These are phyloP conservation scores for Stenchaetothrips biformis DNA, from an alignment of 2,888 invertebrate species.

Conservation along the genomic window DNA sequence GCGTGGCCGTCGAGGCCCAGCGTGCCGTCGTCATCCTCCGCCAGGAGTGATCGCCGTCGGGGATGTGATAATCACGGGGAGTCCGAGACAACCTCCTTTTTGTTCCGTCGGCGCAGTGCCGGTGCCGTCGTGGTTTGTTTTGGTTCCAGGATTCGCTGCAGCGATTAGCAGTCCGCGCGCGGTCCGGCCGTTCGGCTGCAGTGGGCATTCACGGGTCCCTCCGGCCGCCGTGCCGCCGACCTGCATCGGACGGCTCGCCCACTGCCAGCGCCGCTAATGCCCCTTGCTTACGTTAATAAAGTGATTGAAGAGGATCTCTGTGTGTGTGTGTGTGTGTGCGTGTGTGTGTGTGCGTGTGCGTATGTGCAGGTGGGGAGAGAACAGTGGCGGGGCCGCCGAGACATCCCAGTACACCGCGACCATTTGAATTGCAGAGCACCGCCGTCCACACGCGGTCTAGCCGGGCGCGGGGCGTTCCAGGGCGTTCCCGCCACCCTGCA, in stretches of 20 bases:
- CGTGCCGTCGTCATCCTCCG: neutral
- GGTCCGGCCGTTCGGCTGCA: neutral
- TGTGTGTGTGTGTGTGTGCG: too few relatives aligned
- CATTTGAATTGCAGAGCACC: constrained; percentile 8
- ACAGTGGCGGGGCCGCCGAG: too few relatives aligned
- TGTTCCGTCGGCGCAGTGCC: too few relatives aligned
- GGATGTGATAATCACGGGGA: neutral
- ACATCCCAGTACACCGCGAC: neutral
- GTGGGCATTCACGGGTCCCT: too few relatives aligned
- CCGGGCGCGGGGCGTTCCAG: neutral
- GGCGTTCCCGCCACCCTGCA: neutral
- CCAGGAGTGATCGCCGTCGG: neutral
- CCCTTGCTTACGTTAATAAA: neutral
- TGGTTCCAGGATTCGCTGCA: too few relatives aligned
- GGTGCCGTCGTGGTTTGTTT: too few relatives aligned
- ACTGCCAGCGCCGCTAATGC: neutral
- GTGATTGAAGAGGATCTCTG: neutral
- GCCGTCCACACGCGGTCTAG: neutral
- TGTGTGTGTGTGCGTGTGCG: neutral
- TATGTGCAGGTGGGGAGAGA: too few relatives aligned
- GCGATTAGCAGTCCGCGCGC: neutral
- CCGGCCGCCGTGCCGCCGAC: too few relatives aligned
- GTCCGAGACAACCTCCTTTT: too few relatives aligned
- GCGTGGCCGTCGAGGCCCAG: neutral
- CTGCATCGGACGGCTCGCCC: neutral